Evolutionary conservation across 2,113 vertebrate species (phyloP).

Genomic region (Notiomystis cincta): DNA sequence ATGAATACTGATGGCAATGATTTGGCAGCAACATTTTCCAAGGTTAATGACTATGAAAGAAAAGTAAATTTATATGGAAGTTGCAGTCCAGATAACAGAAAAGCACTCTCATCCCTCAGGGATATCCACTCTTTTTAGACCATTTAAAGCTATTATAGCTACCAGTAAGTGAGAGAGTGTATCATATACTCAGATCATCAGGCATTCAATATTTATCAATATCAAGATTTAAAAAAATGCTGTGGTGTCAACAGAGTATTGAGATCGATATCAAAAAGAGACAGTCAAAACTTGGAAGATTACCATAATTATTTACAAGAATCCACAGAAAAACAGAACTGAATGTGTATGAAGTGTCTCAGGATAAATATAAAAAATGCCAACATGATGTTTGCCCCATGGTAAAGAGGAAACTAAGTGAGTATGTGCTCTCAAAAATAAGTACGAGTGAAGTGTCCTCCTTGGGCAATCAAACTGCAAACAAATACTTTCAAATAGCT

Average conservation of each 20-base stretch:
- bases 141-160: background rate
- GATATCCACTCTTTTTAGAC: background rate
- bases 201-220: background rate
- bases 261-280: background rate
- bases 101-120: background rate
- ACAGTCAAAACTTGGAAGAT: background rate
- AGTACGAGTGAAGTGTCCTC: background rate
- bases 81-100: background rate
- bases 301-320: background rate
- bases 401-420: background rate
- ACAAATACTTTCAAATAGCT: background rate
- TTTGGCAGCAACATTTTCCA: background rate
- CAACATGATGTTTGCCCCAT: background rate
- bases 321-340: background rate
- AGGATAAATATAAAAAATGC: background rate
- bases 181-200: background rate
- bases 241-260: background rate
- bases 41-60: background rate
- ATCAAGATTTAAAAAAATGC: background rate
- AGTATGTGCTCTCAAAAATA: background rate
- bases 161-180: background rate
- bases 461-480: background rate
- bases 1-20: background rate
- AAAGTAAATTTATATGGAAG: background rate
- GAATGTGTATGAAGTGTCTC: background rate